Conservation (phyloP, 2,888 invertebrate genomes). For the Helicoverpa assulta region DNA sequence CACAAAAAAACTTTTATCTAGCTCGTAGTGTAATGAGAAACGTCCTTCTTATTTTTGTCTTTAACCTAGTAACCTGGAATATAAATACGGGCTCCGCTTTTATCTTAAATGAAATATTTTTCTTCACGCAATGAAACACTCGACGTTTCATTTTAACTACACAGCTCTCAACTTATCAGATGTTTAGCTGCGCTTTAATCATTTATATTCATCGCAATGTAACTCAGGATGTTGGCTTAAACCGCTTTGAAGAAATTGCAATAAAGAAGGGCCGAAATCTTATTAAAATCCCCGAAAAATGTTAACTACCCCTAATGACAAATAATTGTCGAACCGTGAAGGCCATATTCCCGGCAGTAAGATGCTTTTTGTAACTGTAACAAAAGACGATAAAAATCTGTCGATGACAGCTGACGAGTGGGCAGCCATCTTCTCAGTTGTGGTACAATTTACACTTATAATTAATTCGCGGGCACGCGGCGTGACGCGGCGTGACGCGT, state of each 20-base stretch:
- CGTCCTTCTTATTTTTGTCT: constrained; percentile 19
- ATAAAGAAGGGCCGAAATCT: neutral
- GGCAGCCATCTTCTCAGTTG: constrained; percentile 28
- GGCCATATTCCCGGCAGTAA: neutral
- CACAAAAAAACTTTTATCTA: constrained; percentile 33
- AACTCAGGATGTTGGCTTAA: neutral
- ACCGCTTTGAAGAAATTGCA: neutral
- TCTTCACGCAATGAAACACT: neutral
- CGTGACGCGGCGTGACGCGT: neutral
- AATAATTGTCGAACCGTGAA: neutral
- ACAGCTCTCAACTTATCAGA: neutral
- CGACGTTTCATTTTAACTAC: neutral
- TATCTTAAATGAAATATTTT: constrained; percentile 20
- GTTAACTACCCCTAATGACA: neutral
- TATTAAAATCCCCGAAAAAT: neutral
- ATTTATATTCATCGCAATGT: neutral
- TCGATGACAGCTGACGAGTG: constrained; percentile 15
- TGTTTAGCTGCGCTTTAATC: neutral
- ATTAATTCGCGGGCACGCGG: constrained; percentile 59
- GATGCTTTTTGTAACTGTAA: constrained; percentile 4
- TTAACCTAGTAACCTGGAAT: constrained; percentile 20
- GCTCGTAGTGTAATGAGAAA: constrained; percentile 47
- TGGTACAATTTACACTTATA: constrained; percentile 47
- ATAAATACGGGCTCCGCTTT: neutral
- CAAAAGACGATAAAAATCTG: constrained; percentile 22